A percentile compares a stretch with the other conserved stretches of the same genome.
Conservation (phyloP, 1,140 invertebrate genomes). For the Hestina assimilis region DNA sequence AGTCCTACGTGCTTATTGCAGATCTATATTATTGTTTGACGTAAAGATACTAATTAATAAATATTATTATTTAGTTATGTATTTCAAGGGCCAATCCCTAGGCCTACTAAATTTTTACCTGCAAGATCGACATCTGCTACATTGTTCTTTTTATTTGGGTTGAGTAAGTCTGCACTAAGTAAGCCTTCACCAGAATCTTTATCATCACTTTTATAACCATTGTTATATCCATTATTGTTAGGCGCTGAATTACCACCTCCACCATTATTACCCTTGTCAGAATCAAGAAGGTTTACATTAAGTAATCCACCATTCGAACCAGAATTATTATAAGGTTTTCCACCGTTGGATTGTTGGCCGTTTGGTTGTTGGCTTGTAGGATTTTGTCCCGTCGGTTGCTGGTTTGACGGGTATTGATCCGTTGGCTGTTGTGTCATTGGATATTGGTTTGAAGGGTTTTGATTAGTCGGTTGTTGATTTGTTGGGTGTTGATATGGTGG, state of each 20-base stretch:
- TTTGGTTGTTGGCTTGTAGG: not conserved
- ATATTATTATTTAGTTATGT: not conserved
- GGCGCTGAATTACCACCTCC: conserved; percentile 2
- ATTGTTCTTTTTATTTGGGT: conserved; percentile 10
- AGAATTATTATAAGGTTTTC: not conserved
- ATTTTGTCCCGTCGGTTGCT: not conserved
- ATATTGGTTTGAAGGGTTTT: too few relatives aligned
- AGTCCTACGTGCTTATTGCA: too few relatives aligned
- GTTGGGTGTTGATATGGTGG: too few relatives aligned
- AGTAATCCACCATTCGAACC: conserved; percentile 10
- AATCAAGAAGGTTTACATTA: conserved; percentile 22
- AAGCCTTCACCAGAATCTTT: conserved; percentile 1
- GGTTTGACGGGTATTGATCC: too few relatives aligned
- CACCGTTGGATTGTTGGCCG: not conserved
- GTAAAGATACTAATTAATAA: too few relatives aligned
- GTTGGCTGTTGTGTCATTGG: too few relatives aligned
- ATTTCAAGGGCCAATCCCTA: conserved; percentile 13
- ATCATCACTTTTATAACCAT: not conserved
- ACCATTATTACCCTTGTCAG: conserved; percentile 19
- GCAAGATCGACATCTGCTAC: conserved; percentile 7
- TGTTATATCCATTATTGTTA: conserved; percentile 1
- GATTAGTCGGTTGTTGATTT: too few relatives aligned
- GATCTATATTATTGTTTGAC: too few relatives aligned
- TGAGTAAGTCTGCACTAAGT: conserved; percentile 11
- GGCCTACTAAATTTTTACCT: not conserved